Conservation (phyloP, 2,888 invertebrate genomes). For the Anarsia innoxiella region DNA sequence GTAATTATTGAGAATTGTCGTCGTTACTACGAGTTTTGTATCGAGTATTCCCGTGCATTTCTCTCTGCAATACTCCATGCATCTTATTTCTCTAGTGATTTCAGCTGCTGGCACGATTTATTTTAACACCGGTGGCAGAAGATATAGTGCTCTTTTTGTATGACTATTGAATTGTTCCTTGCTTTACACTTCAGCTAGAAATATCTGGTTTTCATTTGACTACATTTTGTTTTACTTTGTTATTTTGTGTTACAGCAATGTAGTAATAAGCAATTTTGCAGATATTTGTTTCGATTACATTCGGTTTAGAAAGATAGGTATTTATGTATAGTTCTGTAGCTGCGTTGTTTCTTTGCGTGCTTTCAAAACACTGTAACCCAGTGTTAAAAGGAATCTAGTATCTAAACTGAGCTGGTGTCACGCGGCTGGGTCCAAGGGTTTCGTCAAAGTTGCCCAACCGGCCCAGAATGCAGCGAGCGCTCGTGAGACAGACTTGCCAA, state of each 20-base stretch:
- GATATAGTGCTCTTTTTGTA: no score
- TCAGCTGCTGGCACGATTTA: conserved; percentile 59
- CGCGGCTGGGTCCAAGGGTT: conserved; percentile 25
- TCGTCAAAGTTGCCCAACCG: conserved; percentile 47
- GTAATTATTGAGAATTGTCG: conserved; percentile 50
- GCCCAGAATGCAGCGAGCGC: conserved; percentile 42
- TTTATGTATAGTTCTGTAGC: no score
- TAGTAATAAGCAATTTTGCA: no score
- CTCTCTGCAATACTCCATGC: conserved; percentile 54
- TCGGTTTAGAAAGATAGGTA: no score
- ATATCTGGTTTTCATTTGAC: no score
- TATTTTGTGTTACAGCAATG: no score
- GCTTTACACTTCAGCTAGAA: no score
- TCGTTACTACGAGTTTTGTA: conserved; percentile 46
- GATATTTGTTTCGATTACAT: no score
- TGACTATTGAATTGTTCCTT: no score
- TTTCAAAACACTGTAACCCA: no score
- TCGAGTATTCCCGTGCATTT: conserved; percentile 51
- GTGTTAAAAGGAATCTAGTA: no score
- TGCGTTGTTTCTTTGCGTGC: conserved; percentile 20
- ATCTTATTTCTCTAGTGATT: conserved; percentile 56
- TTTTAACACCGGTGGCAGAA: conserved; percentile 41
- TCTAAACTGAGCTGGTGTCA: conserved; percentile 8
- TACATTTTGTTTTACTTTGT: no score
- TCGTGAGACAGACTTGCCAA: conserved; percentile 11